phyloP scores from a whole-genome alignment of 2,113 vertebrate genomes.

The Tapirus terrestris region DNA sequence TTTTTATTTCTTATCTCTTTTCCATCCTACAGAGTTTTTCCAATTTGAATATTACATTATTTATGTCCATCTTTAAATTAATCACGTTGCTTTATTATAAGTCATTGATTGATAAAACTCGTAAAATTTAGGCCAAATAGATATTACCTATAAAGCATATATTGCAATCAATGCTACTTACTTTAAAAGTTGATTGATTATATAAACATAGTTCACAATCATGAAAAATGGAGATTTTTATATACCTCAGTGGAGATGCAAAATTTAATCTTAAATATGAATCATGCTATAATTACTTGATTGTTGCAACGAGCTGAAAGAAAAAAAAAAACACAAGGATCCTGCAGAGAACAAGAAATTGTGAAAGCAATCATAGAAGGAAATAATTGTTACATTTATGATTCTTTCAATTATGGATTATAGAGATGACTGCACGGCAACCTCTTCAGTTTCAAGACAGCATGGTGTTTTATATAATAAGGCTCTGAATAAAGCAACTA shows the following conservation, averaged over 20 bases:
- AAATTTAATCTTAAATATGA: constrained; percentile 83
- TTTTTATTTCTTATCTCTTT: constrained; percentile 55
- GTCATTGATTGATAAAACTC: constrained; percentile 60
- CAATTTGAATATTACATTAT: neutral
- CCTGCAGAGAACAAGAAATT: constrained; percentile 84
- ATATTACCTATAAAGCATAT: constrained; percentile 55
- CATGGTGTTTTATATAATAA: constrained; percentile 80
- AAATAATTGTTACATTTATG: constrained; percentile 84
- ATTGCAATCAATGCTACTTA: constrained; percentile 66
- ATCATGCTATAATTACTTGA: constrained; percentile 73
- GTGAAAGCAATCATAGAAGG: constrained; percentile 79
- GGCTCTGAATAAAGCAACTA: constrained; percentile 81
- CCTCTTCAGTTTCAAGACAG: constrained; percentile 80
- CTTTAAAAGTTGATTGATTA: constrained; percentile 72
- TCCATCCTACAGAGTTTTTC: constrained; percentile 8
- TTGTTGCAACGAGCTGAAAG: constrained; percentile 77
- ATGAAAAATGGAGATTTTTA: constrained; percentile 68
- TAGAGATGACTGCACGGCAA: constrained; percentile 66
- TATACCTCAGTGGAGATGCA: constrained; percentile 63
- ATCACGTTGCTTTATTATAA: constrained; percentile 50
- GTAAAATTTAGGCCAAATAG: constrained; percentile 62
- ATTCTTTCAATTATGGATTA: constrained; percentile 85
- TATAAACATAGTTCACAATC: constrained; percentile 58
- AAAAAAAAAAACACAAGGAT: constrained; percentile 65
- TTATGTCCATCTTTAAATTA: constrained; percentile 64